Evolutionary conservation across 2,888 invertebrate species (phyloP), one percentile per base, ranked within the genome.

Genomic region (Amphipyra berbera): DNA sequence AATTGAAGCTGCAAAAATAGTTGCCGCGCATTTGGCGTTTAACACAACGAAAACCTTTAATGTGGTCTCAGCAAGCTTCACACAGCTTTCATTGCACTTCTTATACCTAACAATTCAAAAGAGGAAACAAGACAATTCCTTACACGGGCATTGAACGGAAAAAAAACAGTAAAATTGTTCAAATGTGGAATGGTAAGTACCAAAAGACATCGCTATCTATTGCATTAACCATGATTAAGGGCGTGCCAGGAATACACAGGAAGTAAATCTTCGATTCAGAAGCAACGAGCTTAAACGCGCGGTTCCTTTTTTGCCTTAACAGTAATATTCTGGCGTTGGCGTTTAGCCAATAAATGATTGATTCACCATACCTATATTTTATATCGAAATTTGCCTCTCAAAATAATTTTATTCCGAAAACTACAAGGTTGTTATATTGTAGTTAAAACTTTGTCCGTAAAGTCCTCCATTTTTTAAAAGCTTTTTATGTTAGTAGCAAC

Each of bases 291-390:
- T 8, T 30, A 50, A 13, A 50, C 12, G 10, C 6, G 15, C 33
- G 33, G 54, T 59, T 46, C 53, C 21, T 44, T 55, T 68, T 65
- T 52, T 64, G 13, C 53, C 7, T 56, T 8, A n/a, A 35, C 13
- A 41, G 12, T 42, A 58, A 49, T 40, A n/a, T 47, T 47, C 40
- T 50, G 53, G 37, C 30, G 14, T 45, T 75, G 76, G 76, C 65
- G 37, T 60, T 57, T 37, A 50, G 53, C 72, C 76, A 72, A 75
- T 35, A 47, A 54, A 54, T 42, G 30, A 75, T 71, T 75, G 42
- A 60, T 71, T 42, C 14, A n/a, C 21, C 21, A 21, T 21, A 40
- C 21, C 49, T 15, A 70, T 38, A 50, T 45, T 59, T 56, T 46
- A 44, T 50, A 45, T 33, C 14, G 21, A 41, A 54, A 61, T 42